Evolutionary conservation across 2,888 invertebrate genomes (phyloP), one percentile per base, ranked within the genome.

Genomic region (Tenthredo mesomela): DNA sequence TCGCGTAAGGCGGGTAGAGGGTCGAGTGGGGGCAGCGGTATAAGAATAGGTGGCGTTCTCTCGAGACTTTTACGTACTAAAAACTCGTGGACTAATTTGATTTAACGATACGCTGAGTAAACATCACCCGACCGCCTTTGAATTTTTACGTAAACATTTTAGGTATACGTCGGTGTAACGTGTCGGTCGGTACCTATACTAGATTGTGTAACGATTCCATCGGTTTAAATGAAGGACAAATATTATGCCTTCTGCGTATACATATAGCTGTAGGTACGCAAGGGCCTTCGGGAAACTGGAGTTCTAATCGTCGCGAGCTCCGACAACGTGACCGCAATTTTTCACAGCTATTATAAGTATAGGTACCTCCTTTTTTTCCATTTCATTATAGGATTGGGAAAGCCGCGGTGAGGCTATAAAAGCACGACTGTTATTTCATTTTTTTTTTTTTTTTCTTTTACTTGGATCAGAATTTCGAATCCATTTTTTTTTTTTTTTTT

Each of bases 61-160:
- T 25, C 12, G 25, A 61, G 10, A 21, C 7, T 18, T n/a, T 40
- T 25, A 21, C 15, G 29, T 21, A 78, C 29, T 78, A 37, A 78
- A 33, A 78, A 78, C 10, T 78, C 78, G 78, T 78, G 21, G 37
- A 78, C 78, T 78, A 78, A 78, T 78, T 78, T 78, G 78, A 78
- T 78, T 78, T 78, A 78, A 78, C 78, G 78, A 78, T 78, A 78
- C 54, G 78, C 15, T 25, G 54, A 37, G 78, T 33, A 78, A 78
- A 78, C 54, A 78, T 75, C 50, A 33, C n/a, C 37, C 43, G 1
- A 33, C 9, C 61, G 61, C 9, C 58, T 58, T 33, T 54, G n/a
- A 54, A 78, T 78, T 78, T 54, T 78, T 58, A 78, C 58, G 75
- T 75, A 75, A 75, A 75, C 47, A 71, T 54, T 50, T 50, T n/a